Percentiles rank a stretch among this genome's conserved stretches.
phyloP scores from a whole-genome alignment of 2,113 vertebrate genomes.

The Carollia perspicillata region DNA sequence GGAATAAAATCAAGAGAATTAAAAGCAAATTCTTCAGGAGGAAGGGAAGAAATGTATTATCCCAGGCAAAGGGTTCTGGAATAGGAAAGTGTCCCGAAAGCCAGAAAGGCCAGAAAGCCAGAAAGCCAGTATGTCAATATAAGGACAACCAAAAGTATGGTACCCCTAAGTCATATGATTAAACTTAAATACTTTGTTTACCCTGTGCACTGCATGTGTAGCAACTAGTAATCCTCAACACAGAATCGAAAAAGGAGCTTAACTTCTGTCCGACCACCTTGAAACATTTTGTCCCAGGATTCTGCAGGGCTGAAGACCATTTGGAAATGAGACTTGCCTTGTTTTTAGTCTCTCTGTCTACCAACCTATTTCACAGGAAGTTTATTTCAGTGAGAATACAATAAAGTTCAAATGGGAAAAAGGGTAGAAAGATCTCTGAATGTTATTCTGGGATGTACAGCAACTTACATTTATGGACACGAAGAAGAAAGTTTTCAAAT shows the following conservation, averaged over 20 bases:
- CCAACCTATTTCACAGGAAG: not conserved
- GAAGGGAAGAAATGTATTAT: not conserved
- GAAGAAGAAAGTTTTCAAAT: not conserved
- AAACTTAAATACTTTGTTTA: not conserved
- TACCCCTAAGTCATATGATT: not conserved
- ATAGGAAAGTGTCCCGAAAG: not conserved
- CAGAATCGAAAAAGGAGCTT: not conserved
- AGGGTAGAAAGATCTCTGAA: not conserved
- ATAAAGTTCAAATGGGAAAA: not conserved
- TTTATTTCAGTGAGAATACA: not conserved
- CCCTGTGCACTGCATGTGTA: not conserved
- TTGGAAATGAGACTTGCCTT: not conserved
- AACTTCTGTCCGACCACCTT: not conserved
- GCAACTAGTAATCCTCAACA: not conserved
- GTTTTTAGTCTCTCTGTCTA: not conserved
- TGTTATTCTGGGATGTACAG: not conserved
- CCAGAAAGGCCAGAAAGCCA: not conserved
- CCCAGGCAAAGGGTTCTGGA: not conserved
- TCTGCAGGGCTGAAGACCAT: not conserved
- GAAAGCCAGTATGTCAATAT: not conserved
- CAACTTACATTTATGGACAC: not conserved
- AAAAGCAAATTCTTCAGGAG: not conserved
- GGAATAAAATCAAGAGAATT: not conserved
- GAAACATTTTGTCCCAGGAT: not conserved
- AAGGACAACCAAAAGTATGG: not conserved